A percentile compares a stretch with the other conserved stretches of the same genome.
phyloP scores from a whole-genome alignment of 2,888 invertebrate genomes.

The Papilio protenor region DNA sequence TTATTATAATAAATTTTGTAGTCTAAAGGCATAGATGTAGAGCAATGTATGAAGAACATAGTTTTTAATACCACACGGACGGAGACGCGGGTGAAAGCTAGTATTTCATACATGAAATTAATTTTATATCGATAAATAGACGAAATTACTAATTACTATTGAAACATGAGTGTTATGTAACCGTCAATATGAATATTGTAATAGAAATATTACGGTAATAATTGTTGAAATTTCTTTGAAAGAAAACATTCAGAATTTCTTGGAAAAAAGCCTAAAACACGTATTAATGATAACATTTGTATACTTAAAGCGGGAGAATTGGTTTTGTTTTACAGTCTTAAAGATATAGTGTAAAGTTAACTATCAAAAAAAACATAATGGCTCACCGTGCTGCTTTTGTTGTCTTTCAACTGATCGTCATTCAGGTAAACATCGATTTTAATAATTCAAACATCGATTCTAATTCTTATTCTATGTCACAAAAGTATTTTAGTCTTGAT shows the following conservation, averaged over 20 bases:
- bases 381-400: slow-evolving; percentile 42
- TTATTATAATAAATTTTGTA: too few relatives aligned
- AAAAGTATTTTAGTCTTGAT: background rate
- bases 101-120: background rate
- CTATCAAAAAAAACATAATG: slow-evolving; percentile 46
- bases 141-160: background rate
- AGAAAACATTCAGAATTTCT: slow-evolving; percentile 21
- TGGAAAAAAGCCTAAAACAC: slow-evolving; percentile 31
- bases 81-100: too few relatives aligned
- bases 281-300: slow-evolving; percentile 38
- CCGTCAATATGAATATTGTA: background rate
- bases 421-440: slow-evolving; percentile 47
- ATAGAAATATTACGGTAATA: slow-evolving; percentile 28
- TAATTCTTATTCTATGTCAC: background rate
- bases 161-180: slow-evolving; percentile 2
- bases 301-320: slow-evolving; percentile 35
- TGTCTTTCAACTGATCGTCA: slow-evolving; percentile 46
- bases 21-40: too few relatives aligned
- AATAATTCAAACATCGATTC: background rate
- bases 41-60: too few relatives aligned
- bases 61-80: too few relatives aligned
- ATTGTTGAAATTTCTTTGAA: slow-evolving; percentile 22
- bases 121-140: background rate
- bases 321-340: slow-evolving; percentile 18
- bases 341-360: slow-evolving; percentile 1